Base-by-base conservation (phyloP, 1,140 invertebrate genomes). In the Leptinotarsa lineolata region DNA sequence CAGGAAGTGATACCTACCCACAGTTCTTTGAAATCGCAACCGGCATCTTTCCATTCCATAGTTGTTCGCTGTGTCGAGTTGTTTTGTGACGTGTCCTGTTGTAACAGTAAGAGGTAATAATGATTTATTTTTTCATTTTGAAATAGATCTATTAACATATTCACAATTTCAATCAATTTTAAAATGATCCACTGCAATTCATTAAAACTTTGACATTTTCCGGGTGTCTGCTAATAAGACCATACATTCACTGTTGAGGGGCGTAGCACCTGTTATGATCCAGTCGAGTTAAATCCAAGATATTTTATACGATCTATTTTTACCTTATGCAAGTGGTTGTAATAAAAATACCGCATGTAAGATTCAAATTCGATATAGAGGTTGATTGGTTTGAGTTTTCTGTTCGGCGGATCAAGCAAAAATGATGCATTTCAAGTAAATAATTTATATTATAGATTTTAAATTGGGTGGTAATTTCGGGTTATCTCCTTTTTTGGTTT, bases 41-140 rank as follows among this genome's bases (percentile, higher is more conserved):
- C 78, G 76, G 76, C 78, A 71, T 77, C 78, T 82, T 81, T 70
- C 76, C 81, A 82, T 82, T 83, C 79, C 77, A 76, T 77, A 75
- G 77, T 81, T 78, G 78, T 73, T 79, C 78, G 76, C 72, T 80
- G 73, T 76, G 48, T 72, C 74, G 20, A 22, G 68, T 75, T 68
- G 77, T 77, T 76, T 73, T 78, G 82, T 82, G 80, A 82, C 81
- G 82, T 83, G 76, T 82, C 77, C 72, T 76, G 68, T 78, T 75
- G 66, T 77, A 81, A 79, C 78, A 79, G 80, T 82, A 79, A 81
- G 79, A 79, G 81, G 81, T 83, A 80, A 81, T 81, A 71, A 72
- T 5, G 15, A 54, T 3, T 54, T n/a, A 54, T 54, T 16, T 54
- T 54, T n/a, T 54, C 16, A 54, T 18, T 54, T n/a, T 1, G 15